Base-by-base conservation (phyloP, 1,140 invertebrate species). In the Drosophila tristis region DNA sequence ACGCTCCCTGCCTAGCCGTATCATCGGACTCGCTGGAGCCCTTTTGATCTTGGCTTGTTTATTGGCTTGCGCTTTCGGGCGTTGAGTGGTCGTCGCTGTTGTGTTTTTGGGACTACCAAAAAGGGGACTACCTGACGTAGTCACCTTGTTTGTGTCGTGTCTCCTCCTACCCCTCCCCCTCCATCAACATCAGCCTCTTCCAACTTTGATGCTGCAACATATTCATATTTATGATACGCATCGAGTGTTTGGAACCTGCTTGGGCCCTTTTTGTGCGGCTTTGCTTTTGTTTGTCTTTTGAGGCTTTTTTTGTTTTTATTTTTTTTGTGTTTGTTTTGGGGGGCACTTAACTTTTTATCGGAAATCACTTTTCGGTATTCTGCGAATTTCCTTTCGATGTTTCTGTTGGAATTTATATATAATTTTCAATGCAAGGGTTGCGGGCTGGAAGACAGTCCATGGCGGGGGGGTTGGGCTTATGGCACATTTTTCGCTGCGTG, bases 271-370 rank as follows among this genome's bases (percentile, higher is more conserved):
- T 39, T 39, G 9, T 11, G 31, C 16, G 45, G 25, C 57, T 20
- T 20, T 20, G 66, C n/a, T 48, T 55, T 62, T 72, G 78, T 80
- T 86, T 82, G 64, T 68, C 53, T 82, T 74, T 65, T 56, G 35
- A 9, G 53, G 51, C 44, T 63, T 59, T 63, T 59, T 65, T 80
- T 44, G 53, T 43, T 16, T 60, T 47, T 57, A 42, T n/a, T 80
- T 50, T 58, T 43, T n/a, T 60, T 47, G 53, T 42, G 13, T 39
- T 45, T 60, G 56, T 59, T 25, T 66, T 31, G 49, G 71, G 71
- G 80, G 82, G 74, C 81, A 86, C 81, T 87, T 86, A 87, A 87
- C 74, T 81, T 86, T 85, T 86, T 81, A 84, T 84, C 80, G 68
- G 80, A 84, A 84, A 84, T 80, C 78, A 81, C 65, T 57, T 86